Evolutionary conservation across 2,888 invertebrate species (phyloP), one percentile per base, ranked within the genome.

Genomic region (Amphimallon solstitiale): DNA sequence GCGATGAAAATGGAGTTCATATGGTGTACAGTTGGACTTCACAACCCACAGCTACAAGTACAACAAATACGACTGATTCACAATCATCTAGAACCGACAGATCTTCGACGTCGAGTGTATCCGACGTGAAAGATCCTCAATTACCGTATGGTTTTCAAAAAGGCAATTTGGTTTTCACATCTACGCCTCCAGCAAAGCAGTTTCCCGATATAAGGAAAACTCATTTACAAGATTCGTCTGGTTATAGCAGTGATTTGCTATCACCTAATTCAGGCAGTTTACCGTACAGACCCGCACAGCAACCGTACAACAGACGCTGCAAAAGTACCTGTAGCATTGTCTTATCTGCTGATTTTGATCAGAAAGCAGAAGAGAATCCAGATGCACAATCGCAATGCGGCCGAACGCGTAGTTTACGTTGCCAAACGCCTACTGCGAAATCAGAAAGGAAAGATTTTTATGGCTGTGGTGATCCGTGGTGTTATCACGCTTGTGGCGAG

Each of bases 251-350:
- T 73, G 86, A 87, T 73, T 82, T 81, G 37, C 76, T 83, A 4
- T 82, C 84, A 0, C 82, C 84, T 0, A 81, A 78, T 67, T 80
- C 83, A 0, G 61, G 72, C 10, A 80, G 77, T 68, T 70, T 81
- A 19, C 78, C 78, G 5, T 73, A 78, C n/a, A 71, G 80, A 62
- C 68, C 76, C 0, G 54, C 68, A 12, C 79, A 80, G 14, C 81
- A 81, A 51, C 81, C 82, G 1, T 84, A 83, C 69, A 83, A 84
- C 69, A 78, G 85, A 3, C 82, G 85, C 65, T 90, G 90, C 75
- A 86, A 85, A 69, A 90, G 89, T 79, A 90, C 90, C 0, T 90
- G 89, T 76, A 90, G 86, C 75, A 90, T 91, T 63, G 85, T 88
- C 10, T 82, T 91, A 48, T 87, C 88, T 5, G 83, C 86, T 1